Conservation (phyloP, 2,888 invertebrate species). For the Syritta pipiens region DNA sequence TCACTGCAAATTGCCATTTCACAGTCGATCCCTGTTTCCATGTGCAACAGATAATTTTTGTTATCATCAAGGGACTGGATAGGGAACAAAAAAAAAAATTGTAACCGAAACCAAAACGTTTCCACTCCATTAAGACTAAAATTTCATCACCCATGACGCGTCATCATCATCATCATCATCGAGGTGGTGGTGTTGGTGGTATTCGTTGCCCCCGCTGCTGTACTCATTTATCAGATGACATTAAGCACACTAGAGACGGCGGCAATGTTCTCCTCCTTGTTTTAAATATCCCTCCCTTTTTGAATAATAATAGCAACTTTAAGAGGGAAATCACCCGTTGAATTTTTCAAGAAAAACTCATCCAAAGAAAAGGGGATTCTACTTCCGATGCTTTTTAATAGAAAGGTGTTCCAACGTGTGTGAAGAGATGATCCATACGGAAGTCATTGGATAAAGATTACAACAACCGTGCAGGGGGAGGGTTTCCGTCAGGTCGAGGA, state of each 20-base stretch:
- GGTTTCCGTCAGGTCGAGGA: too few relatives aligned
- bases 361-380: conserved; percentile 12
- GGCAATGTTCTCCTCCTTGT: conserved; percentile 24
- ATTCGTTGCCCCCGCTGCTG: not conserved
- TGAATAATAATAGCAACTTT: conserved; percentile 42
- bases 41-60: not conserved
- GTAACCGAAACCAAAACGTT: not conserved
- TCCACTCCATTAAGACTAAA: conserved; percentile 3
- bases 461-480: conserved; percentile 29
- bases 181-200: not conserved
- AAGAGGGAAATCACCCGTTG: conserved; percentile 2
- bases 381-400: too few relatives aligned
- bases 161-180: conserved; percentile 16
- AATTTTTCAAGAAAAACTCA: conserved; percentile 9
- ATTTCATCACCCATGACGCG: conserved; percentile 22
- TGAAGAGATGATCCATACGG: conserved; percentile 50
- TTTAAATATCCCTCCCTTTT: conserved; percentile 6
- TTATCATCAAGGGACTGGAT: not conserved
- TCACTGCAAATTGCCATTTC: too few relatives aligned
- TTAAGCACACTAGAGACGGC: conserved; percentile 16
- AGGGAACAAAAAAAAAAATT: too few relatives aligned
- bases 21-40: too few relatives aligned
- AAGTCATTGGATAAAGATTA: conserved; percentile 25
- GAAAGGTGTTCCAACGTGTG: conserved; percentile 38
- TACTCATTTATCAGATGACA: conserved; percentile 24